Evolutionary conservation across 2,113 vertebrate genomes (phyloP).

Genomic region (Dasyornis broadbenti): DNA sequence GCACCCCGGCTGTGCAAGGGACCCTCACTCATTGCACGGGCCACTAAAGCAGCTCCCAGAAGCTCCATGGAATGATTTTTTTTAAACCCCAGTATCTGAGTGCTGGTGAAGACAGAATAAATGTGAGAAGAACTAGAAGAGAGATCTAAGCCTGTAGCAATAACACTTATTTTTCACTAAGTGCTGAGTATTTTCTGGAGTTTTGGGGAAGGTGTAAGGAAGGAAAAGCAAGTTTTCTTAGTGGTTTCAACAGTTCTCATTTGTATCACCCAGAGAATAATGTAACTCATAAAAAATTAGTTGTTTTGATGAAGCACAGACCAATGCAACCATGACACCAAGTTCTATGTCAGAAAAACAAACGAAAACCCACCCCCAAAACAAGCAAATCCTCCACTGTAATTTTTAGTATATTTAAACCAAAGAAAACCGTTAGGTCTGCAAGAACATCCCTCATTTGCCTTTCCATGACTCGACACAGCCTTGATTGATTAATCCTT

Average conservation of each 20-base stretch:
- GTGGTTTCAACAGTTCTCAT: not conserved
- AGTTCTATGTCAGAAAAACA: not conserved
- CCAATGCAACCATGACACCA: not conserved
- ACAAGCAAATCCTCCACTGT: not conserved
- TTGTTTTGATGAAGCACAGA: not conserved
- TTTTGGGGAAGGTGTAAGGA: not conserved
- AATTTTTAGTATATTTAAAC: not conserved
- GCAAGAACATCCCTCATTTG: not conserved
- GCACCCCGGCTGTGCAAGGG: rapidly evolving
- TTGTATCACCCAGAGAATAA: not conserved
- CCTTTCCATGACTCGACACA: not conserved
- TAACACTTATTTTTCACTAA: rapidly evolving
- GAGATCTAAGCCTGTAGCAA: not conserved
- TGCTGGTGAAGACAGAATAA: not conserved
- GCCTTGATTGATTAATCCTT: not conserved
- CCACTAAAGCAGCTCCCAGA: not conserved
- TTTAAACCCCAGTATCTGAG: not conserved
- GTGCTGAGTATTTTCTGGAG: not conserved
- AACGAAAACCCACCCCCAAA: not conserved
- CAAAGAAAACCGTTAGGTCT: not conserved
- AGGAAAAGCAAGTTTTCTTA: not conserved
- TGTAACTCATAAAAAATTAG: not conserved
- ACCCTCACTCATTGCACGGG: rapidly evolving
- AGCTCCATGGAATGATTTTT: rapidly evolving
- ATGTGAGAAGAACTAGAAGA: not conserved